Conservation (phyloP, 2,888 invertebrate species). For the Anaspis maculata region DNA sequence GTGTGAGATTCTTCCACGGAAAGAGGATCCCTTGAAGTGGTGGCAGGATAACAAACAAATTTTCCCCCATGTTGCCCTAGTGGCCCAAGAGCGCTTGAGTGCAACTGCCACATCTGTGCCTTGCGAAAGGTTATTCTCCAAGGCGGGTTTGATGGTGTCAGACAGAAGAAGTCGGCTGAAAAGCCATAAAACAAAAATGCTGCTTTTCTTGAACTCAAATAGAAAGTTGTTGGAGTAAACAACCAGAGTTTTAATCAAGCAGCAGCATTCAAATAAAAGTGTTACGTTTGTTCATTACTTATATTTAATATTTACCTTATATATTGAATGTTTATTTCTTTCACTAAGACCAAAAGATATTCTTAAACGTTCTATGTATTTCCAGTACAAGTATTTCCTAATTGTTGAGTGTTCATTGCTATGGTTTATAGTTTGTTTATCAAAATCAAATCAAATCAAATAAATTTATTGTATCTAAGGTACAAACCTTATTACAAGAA, state of each 20-base stretch:
- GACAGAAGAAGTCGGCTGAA: conserved; percentile 6
- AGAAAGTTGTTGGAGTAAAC: too few species aligned
- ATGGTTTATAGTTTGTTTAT: too few species aligned
- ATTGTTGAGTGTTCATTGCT: too few species aligned
- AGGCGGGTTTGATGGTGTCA: conserved; percentile 7
- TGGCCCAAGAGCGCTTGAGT: conserved; percentile 5
- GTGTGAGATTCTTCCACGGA: background rate
- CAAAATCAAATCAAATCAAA: too few species aligned
- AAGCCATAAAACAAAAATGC: conserved; percentile 4
- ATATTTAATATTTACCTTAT: too few species aligned
- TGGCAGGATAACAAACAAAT: conserved; percentile 6
- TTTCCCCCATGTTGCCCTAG: conserved; percentile 4
- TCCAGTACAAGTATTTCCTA: too few species aligned
- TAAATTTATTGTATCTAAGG: too few species aligned
- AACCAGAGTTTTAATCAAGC: conserved; percentile 2
- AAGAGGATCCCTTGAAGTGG: conserved; percentile 7
- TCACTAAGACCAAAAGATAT: too few species aligned
- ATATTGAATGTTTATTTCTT: too few species aligned
- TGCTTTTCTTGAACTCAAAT: conserved; percentile 6
- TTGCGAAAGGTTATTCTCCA: conserved; percentile 11
- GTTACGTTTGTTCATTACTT: background rate
- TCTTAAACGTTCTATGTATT: too few species aligned
- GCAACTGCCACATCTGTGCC: conserved; percentile 11
- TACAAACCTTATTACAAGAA: too few species aligned
- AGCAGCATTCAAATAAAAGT: background rate